phyloP scores from a whole-genome alignment of 2,888 invertebrate species.

The Agriopis marginaria region DNA sequence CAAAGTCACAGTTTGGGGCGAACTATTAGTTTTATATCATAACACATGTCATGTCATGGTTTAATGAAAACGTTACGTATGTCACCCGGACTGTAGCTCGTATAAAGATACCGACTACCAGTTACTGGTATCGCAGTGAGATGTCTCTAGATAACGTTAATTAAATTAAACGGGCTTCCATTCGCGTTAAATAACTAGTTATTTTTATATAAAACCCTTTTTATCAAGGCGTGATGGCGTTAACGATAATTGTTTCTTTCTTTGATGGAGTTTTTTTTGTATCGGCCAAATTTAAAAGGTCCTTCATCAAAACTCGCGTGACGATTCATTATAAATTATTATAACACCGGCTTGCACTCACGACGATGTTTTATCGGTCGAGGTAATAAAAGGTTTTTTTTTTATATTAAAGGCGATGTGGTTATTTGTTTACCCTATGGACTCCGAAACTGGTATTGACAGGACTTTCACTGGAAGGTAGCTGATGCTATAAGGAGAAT shows the following conservation, averaged over 20 bases:
- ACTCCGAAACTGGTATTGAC: too few relatives aligned
- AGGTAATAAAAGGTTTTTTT: too few relatives aligned
- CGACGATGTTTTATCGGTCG: too few relatives aligned
- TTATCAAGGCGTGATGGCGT: constrained; percentile 6
- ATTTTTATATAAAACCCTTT: constrained; percentile 8
- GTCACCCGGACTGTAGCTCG: not conserved
- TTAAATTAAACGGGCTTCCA: constrained; percentile 24
- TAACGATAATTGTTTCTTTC: not conserved
- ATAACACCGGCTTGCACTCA: too few relatives aligned
- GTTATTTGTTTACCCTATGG: too few relatives aligned
- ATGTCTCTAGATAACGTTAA: constrained; percentile 25
- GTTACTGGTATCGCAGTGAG: constrained; percentile 9
- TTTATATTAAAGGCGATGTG: too few relatives aligned
- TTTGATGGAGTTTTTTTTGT: not conserved
- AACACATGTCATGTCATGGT: not conserved
- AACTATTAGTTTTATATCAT: not conserved
- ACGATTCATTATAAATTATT: too few relatives aligned
- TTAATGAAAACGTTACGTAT: not conserved
- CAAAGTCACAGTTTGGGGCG: too few relatives aligned
- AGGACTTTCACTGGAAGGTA: too few relatives aligned
- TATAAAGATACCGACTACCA: constrained; percentile 11
- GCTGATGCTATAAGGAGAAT: too few relatives aligned
- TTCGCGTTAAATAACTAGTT: constrained; percentile 13
- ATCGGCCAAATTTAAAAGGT: too few relatives aligned
- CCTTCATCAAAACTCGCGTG: too few relatives aligned